Base-by-base conservation (phyloP, 2,888 invertebrate species). In the Xanthia icteritia region DNA sequence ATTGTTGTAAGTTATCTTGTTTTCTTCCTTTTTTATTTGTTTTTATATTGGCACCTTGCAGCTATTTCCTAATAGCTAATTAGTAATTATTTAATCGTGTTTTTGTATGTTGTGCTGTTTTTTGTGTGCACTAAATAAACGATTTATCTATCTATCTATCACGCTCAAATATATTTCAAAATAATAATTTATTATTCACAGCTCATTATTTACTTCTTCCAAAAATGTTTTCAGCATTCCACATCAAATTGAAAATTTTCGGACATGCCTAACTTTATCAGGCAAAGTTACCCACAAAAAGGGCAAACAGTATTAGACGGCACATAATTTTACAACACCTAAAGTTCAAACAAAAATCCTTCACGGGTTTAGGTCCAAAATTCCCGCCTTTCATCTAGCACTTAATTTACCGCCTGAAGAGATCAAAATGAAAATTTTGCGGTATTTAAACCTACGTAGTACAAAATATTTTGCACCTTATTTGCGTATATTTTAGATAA, bases 371-470 rank as follows among this genome's bases (percentile, higher is more conserved):
- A 54, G 67, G 42, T 27, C 39, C 31, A 15, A 70, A 70, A 66
- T 66, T 60, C 63, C 17, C 45, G 48, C 60, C 42, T 63, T 69
- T 54, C 70, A 63, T 61, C 67, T n/a, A 72, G 63, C 51, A 17
- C 75, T 74, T 83, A 84, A 75, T 85, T 85, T 73, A 73, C 77
- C 64, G 56, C 75, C 42, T 51, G 73, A 54, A 58, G 73, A 66
- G 77, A 75, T 70, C 36, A 81, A 81, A 77, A 77, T 81, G 82
- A 85, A 81, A 73, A 76, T 81, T 77, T 60, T 66, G 51, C 54
- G n/a, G 77, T 23, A 5, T 73, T 64, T 23, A 65, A 73, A 66
- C n/a, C 65, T 48, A 56, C 13, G 39, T 58, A 23, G 31, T 66
- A 20, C 45, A 31, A 64, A 74, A 77, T 73, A 77, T 69, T 77